Conservation (phyloP, 1,140 invertebrate genomes). For the fruit fly (Drosophila melanogaster) region DNA sequence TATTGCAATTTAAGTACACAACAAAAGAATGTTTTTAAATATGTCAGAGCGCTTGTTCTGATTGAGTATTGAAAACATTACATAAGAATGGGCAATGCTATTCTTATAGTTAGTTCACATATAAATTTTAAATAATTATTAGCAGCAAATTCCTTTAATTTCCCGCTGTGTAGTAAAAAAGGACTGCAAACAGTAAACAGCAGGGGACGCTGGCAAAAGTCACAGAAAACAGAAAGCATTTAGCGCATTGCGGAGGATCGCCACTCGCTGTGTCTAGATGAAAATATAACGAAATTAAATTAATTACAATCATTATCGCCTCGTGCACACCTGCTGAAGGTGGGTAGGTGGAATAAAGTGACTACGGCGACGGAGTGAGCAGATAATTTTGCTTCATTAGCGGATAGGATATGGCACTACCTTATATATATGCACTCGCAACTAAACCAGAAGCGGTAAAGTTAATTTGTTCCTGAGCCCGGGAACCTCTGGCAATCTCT, state of each 20-base stretch:
- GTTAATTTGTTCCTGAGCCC: conserved; percentile 46
- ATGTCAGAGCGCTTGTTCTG: too few relatives aligned
- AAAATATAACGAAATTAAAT: conserved; percentile 84
- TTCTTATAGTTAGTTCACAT: too few relatives aligned
- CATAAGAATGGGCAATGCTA: too few relatives aligned
- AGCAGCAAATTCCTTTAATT: background rate
- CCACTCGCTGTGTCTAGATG: conserved; percentile 63
- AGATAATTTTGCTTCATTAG: conserved; percentile 79
- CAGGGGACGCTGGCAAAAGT: conserved; percentile 29
- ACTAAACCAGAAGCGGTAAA: conserved; percentile 51
- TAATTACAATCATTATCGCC: conserved; percentile 82
- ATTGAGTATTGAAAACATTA: too few relatives aligned
- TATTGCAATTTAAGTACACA: too few relatives aligned
- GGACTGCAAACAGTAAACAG: background rate
- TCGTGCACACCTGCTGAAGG: conserved; percentile 48
- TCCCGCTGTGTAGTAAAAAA: background rate
- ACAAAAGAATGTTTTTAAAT: too few relatives aligned
- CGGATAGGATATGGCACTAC: conserved; percentile 6
- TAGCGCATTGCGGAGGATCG: conserved; percentile 75
- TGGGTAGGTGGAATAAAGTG: background rate
- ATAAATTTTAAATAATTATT: background rate
- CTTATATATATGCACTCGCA: conserved; percentile 14
- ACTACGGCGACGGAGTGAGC: conserved; percentile 17
- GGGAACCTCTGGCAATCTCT: conserved; percentile 12
- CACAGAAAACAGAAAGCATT: conserved; percentile 64